Evolutionary conservation across 2,888 invertebrate genomes (phyloP).

Genomic region (Isoperla grammatica): DNA sequence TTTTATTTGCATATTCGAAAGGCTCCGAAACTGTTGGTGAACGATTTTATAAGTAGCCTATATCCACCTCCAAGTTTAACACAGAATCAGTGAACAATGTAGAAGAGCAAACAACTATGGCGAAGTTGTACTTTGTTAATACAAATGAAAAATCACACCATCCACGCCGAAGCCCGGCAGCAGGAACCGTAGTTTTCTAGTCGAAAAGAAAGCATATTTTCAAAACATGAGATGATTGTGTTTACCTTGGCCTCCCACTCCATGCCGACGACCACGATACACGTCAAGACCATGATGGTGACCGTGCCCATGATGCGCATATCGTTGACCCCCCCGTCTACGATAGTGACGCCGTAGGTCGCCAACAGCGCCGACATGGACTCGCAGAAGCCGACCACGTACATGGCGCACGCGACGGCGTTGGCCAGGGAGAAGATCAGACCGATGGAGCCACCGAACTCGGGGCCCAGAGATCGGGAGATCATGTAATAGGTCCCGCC

Average conservation of each 20-base stretch:
- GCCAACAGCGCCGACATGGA: slow-evolving; percentile 68
- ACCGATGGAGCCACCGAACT: slow-evolving; percentile 95
- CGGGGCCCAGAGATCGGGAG: slow-evolving; percentile 91
- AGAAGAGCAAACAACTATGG: no score
- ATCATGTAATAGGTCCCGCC: slow-evolving; percentile 99
- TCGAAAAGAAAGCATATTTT: no score
- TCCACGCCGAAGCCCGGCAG: no score
- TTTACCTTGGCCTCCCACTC: slow-evolving; percentile 95
- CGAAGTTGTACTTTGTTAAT: no score
- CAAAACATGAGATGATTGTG: no score
- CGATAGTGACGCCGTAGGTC: slow-evolving; percentile 51
- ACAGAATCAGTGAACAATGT: no score
- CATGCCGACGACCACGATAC: slow-evolving; percentile 91
- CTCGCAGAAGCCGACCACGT: slow-evolving; percentile 97
- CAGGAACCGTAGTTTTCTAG: no score
- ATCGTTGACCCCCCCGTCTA: slow-evolving; percentile 60
- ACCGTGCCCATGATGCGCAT: slow-evolving; percentile 70
- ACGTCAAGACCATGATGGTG: slow-evolving; percentile 73
- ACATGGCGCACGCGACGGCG: slow-evolving; percentile 95
- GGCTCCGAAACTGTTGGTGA: no score
- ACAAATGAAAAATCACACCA: no score
- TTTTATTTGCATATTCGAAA: no score
- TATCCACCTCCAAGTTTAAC: no score
- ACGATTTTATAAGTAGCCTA: no score
- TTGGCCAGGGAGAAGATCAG: slow-evolving; percentile 94